Evolutionary conservation across 2,888 invertebrate genomes (phyloP).

Genomic region (Alsophila aescularia): DNA sequence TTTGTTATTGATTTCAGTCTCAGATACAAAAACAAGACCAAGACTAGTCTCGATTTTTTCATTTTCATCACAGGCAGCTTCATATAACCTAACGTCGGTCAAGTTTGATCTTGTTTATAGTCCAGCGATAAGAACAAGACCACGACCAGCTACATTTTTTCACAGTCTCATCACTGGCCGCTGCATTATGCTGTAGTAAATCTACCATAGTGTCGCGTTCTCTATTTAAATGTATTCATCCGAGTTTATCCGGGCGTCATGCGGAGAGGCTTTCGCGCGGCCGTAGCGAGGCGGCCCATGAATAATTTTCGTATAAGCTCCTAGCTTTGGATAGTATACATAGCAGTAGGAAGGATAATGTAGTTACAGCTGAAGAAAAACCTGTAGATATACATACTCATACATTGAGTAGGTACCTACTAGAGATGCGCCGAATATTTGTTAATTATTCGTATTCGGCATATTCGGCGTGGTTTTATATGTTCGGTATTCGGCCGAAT

Average conservation of each 20-base stretch:
- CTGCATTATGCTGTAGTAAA: constrained; percentile 79
- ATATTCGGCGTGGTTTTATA: too few relatives aligned
- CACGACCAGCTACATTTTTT: background rate
- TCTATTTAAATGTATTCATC: constrained; percentile 85
- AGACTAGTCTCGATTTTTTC: too few relatives aligned
- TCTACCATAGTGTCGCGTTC: constrained; percentile 77
- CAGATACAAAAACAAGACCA: too few relatives aligned
- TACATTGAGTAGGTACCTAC: too few relatives aligned
- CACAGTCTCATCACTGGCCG: constrained; percentile 33
- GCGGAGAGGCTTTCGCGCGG: constrained; percentile 73
- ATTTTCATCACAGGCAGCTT: too few relatives aligned
- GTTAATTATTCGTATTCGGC: too few relatives aligned
- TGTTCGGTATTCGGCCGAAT: too few relatives aligned
- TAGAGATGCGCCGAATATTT: too few relatives aligned
- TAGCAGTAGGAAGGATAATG: constrained; percentile 22
- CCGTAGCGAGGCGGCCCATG: constrained; percentile 62
- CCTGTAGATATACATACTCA: too few relatives aligned
- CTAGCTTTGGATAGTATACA: constrained; percentile 42
- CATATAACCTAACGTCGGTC: too few relatives aligned
- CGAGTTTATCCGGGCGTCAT: constrained; percentile 80
- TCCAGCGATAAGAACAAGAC: background rate
- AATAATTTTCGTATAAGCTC: constrained; percentile 76
- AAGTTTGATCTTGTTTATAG: too few relatives aligned
- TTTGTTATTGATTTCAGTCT: too few relatives aligned
- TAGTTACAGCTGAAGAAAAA: constrained; percentile 15